Base-by-base conservation (phyloP, 2,797 vertebrate genomes). In the Thalassophryne amazonica region DNA sequence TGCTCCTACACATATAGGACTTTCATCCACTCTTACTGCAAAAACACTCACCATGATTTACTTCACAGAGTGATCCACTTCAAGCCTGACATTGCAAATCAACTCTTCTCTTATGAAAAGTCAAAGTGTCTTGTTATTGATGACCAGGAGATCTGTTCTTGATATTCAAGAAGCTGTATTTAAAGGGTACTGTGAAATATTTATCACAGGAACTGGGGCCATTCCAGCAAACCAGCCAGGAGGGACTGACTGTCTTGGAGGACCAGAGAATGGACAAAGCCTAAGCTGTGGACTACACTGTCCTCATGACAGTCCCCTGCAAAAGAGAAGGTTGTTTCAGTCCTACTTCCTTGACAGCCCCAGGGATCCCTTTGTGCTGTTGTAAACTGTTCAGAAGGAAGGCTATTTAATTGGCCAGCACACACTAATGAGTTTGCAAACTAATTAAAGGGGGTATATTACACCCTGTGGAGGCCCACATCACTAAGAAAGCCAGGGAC, bases 361-460 rank as follows among this genome's bases (percentile, higher is more conserved):
- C 74, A 73, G 84, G 82, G 86, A 85, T 80, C 66, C 75, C 73
- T 84, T 84, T 81, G 88, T 90, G 86, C 86, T 81, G 83, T 51
- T 77, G 83, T 74, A 84, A 87, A 86, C 75, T 77, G 74, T 55
- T 79, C 75, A 59, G 66, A 81, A 86, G 84, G 80, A 86, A 85
- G 84, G 84, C 85, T 79, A 76, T 83, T 83, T 89, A 88, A 89
- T 89, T 89, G 85, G 73, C 80, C 78, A 60, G 83, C 85, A 62
- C 83, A 72, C 78, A 83, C 83, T 90, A 89, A 91, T 87, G 88
- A 91, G 86, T 87, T 85, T 86, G 84, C 85, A 85, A 81, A 84
- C 88, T 89, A 90, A 91, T 90, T 90, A 90, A 89, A 87, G 86
- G 84, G 84, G 83, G 72, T 65, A 58, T 77, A 77, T 80, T 69